phyloP scores from a whole-genome alignment of 35 echinoderm and acorn worm genomes.

The Heliocidaris erythrogramma region DNA sequence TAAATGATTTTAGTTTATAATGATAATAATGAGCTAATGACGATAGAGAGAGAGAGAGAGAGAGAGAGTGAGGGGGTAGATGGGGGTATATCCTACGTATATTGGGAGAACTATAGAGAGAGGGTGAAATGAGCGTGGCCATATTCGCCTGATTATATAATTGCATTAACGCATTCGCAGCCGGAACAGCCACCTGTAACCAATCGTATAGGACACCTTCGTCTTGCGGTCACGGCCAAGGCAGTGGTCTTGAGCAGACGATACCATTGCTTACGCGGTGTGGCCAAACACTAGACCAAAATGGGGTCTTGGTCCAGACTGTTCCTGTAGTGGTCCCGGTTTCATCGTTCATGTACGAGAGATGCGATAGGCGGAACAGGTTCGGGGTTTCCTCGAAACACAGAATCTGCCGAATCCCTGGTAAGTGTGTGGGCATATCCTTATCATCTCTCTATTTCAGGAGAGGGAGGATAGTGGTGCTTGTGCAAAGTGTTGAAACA shows the following conservation, averaged over 20 bases:
- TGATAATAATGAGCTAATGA: too few relatives aligned
- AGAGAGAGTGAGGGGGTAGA: too few relatives aligned
- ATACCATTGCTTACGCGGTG: not conserved
- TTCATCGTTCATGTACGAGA: not conserved
- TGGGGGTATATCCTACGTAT: too few relatives aligned
- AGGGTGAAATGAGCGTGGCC: too few relatives aligned
- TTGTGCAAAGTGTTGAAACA: too few relatives aligned
- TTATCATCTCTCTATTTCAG: too few relatives aligned
- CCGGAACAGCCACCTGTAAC: not conserved
- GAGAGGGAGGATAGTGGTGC: too few relatives aligned
- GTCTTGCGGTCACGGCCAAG: not conserved
- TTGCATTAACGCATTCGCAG: not conserved
- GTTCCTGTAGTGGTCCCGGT: not conserved
- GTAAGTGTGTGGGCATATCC: not conserved
- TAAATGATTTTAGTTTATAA: too few relatives aligned
- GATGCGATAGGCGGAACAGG: not conserved
- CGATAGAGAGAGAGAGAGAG: too few relatives aligned
- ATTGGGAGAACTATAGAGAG: too few relatives aligned
- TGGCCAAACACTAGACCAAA: not conserved
- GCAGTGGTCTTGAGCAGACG: not conserved
- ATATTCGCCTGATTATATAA: not conserved
- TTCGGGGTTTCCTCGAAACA: not conserved
- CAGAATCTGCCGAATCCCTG: not conserved
- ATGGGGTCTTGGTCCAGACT: not conserved
- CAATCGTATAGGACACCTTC: not conserved